A percentile compares a stretch with the other conserved stretches of the same genome.
Evolutionary conservation across 2,797 vertebrate genomes (phyloP).

Genomic region (Lepilemur ruficaudatus): DNA sequence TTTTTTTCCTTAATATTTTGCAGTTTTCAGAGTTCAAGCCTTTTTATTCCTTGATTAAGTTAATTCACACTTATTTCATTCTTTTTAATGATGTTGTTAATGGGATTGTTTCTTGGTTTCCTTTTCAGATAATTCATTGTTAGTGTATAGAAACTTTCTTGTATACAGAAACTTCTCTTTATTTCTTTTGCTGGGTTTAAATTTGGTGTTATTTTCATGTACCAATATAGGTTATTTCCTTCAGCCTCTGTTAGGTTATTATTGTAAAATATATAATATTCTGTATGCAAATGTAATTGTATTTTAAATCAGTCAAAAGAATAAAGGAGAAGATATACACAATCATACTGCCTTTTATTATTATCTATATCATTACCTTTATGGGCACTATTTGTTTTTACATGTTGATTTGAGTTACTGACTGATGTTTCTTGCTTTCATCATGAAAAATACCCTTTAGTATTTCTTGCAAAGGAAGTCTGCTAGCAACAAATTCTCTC

Average conservation of each 20-base stretch:
- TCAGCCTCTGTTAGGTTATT: not conserved
- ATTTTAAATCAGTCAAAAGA: not conserved
- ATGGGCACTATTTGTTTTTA: not conserved
- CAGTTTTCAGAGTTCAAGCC: not conserved
- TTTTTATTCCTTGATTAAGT: not conserved
- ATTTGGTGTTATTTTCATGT: not conserved
- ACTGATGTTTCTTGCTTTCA: not conserved
- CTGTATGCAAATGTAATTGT: not conserved
- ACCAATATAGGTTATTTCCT: not conserved
- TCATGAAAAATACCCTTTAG: not conserved
- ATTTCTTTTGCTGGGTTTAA: not conserved
- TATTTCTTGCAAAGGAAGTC: not conserved
- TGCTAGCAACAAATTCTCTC: not conserved
- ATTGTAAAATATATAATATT: not conserved
- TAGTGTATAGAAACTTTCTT: not conserved
- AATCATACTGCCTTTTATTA: not conserved
- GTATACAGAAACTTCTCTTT: not conserved
- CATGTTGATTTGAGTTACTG: not conserved
- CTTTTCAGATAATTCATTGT: not conserved
- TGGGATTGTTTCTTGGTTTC: not conserved
- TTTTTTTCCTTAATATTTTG: not conserved
- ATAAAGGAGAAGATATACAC: not conserved
- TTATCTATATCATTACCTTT: not conserved
- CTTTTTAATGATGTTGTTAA: not conserved
- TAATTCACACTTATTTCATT: not conserved